Evolutionary conservation across 1,140 invertebrate genomes (phyloP), one percentile per base, ranked within the genome.

Genomic region (Ceratoteleas bidentatus): DNA sequence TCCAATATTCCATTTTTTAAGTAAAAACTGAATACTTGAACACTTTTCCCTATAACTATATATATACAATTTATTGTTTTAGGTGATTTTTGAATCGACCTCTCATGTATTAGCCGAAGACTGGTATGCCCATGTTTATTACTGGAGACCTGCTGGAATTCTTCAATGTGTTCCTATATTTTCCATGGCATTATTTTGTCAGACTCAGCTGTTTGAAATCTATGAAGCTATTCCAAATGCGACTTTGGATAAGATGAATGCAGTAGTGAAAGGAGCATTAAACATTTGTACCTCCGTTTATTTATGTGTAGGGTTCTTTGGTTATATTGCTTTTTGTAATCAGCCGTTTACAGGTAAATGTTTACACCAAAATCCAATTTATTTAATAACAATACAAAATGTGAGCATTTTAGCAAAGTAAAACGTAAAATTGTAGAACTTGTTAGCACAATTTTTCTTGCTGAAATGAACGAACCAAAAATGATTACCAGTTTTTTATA

Each of bases 181-280:
- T 91, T 96, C 97, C 15, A 97, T 99, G 96, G 97, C 98, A 1
- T 92, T 98, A 49, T 98, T 96, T 73, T 99, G 98, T 92, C 98
- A 99, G 93, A 98, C 97, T 94, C 98, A 99, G 92, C 90, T 99
- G 33, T 99, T 99, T 92, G 96, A 98, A 90, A 96, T 99, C 68
- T 99, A 98, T 88, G 97, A 98, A 83, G 95, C 95, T 7, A 92
- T 98, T 33, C 96, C 96, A 2, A 97, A 97, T 86, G 94, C 96
- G 36, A 96, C 96, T 9, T 88, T 98, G 43, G 96, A 97, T 75
- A 96, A 96, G 87, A 97, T 99, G 94, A 98, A 98, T 87, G 88
- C 93, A 76, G 95, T 99, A 61, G 95, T 98, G 3, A 94, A 94
- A 85, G 95, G 95, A 74, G 98, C 98, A 11, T 95, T 99, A 33